These are phyloP conservation scores for Cerastis rubricosa DNA, from an alignment of 2,888 invertebrate species.

Conservation along the genomic window DNA sequence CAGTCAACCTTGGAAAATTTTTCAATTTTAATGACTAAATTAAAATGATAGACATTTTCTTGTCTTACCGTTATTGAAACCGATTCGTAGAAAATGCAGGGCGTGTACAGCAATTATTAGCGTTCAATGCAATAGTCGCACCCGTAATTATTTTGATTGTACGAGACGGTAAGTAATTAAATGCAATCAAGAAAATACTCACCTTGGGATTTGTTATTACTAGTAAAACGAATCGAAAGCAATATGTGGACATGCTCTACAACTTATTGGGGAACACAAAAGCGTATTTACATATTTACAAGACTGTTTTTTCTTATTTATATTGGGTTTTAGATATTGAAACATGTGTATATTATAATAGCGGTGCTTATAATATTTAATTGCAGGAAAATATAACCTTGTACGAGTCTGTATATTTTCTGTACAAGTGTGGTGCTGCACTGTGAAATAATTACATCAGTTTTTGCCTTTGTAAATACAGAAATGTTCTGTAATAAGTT, in stretches of 20 bases:
- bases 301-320: background rate
- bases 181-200: background rate
- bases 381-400: background rate
- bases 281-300: constrained; percentile 17
- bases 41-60: constrained; percentile 15
- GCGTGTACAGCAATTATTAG: background rate
- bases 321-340: background rate
- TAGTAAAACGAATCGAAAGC: constrained; percentile 32
- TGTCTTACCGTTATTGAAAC: constrained; percentile 5
- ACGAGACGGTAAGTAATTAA: background rate
- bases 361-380: background rate
- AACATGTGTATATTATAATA: background rate
- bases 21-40: background rate
- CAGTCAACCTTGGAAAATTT: background rate
- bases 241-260: constrained; percentile 10
- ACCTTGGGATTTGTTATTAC: too few relatives aligned
- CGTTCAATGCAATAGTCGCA: background rate
- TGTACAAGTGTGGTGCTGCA: background rate
- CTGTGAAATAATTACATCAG: background rate
- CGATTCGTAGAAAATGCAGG: constrained; percentile 14
- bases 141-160: background rate
- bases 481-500: background rate
- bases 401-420: background rate
- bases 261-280: background rate
- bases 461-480: background rate